Evolutionary conservation across 2,113 vertebrate genomes (phyloP), one percentile per base, ranked within the genome.

Genomic region (Dolichotis patagonum): DNA sequence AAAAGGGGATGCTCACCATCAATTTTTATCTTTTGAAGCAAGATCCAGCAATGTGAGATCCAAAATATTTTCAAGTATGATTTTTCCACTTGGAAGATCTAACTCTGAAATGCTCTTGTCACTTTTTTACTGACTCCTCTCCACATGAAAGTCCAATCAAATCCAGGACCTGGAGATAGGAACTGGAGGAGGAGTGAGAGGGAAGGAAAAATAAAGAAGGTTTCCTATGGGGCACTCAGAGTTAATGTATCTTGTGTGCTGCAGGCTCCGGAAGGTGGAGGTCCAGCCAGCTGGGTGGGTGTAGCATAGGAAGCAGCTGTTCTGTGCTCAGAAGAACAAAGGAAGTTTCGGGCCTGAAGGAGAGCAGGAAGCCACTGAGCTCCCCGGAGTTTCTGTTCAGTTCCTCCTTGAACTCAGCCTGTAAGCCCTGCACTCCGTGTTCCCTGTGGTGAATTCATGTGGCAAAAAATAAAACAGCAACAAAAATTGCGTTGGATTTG

Each of bases 261-360:
- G 96, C 97, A 98, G 97, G 98, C 96, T 98, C 96, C 91, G 63
- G 98, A 96, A 95, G 91, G 97, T 89, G 98, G 96, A 96, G 94
- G 83, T 91, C 13, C 93, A 90, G 77, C 98, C 98, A 98, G 96
- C 98, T 98, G 98, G 97, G 97, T 91, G 95, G 97, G 96, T 60
- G 97, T 97, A 98, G 97, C 98, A 98, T 97, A 98, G 98, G 98
- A 99, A 99, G 98, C 98, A 99, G 98, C 98, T 99, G 98, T 97
- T 97, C 96, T 67, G 92, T 95, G 97, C 97, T 98, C 97, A 98
- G 49, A 98, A 96, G 98, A 98, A 98, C 98, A 98, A 98, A 98
- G 98, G 98, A 98, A 98, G 94, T 96, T 96, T 96, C 95, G 77
- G 98, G 96, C 97, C 91, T 96, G 98, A 98, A 98, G 98, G 98